Evolutionary conservation across 1,140 invertebrate species (phyloP).

Genomic region (Oryctes rhinoceros): DNA sequence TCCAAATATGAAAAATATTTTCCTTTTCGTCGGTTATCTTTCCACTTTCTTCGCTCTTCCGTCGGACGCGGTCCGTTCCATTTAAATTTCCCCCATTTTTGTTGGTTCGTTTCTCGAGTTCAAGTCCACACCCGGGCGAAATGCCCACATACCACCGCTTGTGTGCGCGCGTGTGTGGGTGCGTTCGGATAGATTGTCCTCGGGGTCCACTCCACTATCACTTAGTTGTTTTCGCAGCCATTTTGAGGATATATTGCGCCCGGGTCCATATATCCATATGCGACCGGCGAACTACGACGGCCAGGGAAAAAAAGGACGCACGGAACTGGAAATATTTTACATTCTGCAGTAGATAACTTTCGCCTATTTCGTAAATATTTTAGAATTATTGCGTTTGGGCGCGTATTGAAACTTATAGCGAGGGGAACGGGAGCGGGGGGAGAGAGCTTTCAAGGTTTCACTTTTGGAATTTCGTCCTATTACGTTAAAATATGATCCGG

Average conservation of each 20-base stretch:
- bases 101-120: background rate
- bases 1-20: constrained; percentile 35
- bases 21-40: constrained; percentile 27
- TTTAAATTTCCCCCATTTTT: background rate
- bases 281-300: background rate
- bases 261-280: constrained; percentile 24
- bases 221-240: constrained; percentile 36
- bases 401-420: background rate
- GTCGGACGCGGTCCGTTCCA: background rate
- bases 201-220: constrained; percentile 34
- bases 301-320: background rate
- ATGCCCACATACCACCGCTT: background rate
- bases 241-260: constrained; percentile 31
- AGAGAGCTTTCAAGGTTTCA: background rate
- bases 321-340: constrained; percentile 33
- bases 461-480: background rate
- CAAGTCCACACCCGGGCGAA: background rate
- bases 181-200: constrained; percentile 29
- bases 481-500: no score
- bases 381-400: constrained; percentile 17
- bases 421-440: no score
- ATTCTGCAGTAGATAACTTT: constrained; percentile 30
- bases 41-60: constrained; percentile 9
- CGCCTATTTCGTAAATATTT: constrained; percentile 34
- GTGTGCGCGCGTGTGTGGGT: background rate